Percentiles rank a stretch among this genome's conserved stretches.
Evolutionary conservation across 2,797 vertebrate genomes (phyloP).

Genomic region (Nasua narica): DNA sequence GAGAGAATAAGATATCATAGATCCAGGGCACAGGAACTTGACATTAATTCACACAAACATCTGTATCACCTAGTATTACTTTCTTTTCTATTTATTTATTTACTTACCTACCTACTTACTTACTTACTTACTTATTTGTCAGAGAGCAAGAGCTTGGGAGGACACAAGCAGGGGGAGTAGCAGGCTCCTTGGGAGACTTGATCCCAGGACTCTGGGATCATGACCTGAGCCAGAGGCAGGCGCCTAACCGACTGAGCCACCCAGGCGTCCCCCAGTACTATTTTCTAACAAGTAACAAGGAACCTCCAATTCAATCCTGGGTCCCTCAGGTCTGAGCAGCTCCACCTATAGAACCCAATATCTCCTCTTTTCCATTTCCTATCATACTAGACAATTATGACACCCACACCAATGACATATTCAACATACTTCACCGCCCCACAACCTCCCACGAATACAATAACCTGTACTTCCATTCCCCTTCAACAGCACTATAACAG

Average conservation of each 20-base stretch:
- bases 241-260: too few species aligned
- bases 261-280: not conserved
- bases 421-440: not conserved
- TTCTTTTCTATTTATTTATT: not conserved
- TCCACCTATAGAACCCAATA: not conserved
- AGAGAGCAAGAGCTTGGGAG: too few species aligned
- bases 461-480: not conserved
- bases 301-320: not conserved
- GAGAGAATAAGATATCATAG: not conserved
- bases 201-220: too few species aligned
- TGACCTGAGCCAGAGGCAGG: too few species aligned
- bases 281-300: not conserved
- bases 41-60: slow-evolving; percentile 40
- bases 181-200: too few species aligned
- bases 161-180: too few species aligned
- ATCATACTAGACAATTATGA: not conserved
- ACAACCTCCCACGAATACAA: not conserved
- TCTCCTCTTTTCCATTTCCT: not conserved
- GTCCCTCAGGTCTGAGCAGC: not conserved
- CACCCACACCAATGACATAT: not conserved
- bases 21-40: slow-evolving; percentile 5
- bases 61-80: not conserved
- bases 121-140: too few species aligned
- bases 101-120: too few species aligned
- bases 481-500: not conserved